Base-by-base conservation (phyloP, 2,888 invertebrate species). In the Crepidodera aurea region DNA sequence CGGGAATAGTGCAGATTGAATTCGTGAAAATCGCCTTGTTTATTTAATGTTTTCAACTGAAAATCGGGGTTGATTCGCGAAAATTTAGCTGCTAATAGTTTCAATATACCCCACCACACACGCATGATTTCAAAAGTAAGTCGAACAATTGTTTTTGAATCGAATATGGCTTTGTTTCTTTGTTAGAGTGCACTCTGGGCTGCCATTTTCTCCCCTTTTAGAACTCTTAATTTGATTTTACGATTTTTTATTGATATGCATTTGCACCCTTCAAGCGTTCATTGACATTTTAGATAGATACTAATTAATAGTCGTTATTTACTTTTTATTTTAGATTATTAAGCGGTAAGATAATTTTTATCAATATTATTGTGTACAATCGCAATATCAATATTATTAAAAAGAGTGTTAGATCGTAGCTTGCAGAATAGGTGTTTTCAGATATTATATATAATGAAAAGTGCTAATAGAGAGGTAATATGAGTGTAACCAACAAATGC, bases 41-140 rank as follows among this genome's bases (percentile, higher is more conserved):
- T 69, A 73, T 71, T 68, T 64, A 71, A 71, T 72, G 68, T 69
- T 68, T 68, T 67, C 64, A 51, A 60, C 67, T 60, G 61, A 69
- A 72, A 71, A 65, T 67, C 67, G 66, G 67, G 62, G 67, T 75
- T 77, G 76, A 74, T 75, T 74, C 70, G 69, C 73, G 69, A 64
- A 62, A 56, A 64, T 66, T 60, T 60, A 69, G 69, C 70, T 72
- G 74, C 71, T 71, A 68, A 63, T 69, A 62, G 64, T 67, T 58
- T 64, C 64, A 58, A 66, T 25, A 67, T 62, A 50, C 60, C 51
- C 65, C 63, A 65, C 58, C 58, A 63, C 67, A 73, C 69, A 70
- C 74, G 76, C 72, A 76, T 75, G 75, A 74, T 72, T 73, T 74
- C 73, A 69, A 74, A 74, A 70, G 73, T 74, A 69, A 72, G 73